These are phyloP conservation scores for Orchesellides sinensis DNA, from an alignment of 2,888 invertebrate genomes.

Conservation along the genomic window DNA sequence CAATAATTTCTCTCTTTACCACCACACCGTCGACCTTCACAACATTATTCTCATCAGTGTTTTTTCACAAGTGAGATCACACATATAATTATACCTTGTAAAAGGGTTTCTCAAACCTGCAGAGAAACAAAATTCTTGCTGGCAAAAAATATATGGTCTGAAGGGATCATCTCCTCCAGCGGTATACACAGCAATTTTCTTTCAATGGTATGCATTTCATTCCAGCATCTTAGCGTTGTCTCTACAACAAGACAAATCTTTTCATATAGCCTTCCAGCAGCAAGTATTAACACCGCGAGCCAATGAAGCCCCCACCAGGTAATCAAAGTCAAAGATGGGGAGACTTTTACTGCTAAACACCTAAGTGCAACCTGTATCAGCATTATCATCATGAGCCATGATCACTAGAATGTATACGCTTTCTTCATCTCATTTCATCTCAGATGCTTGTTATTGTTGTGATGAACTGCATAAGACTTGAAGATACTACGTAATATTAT, in stretches of 20 bases:
- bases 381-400: conserved; percentile 50
- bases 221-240: too few species aligned
- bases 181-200: not conserved
- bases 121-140: conserved; percentile 8
- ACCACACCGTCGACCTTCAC: conserved; percentile 16
- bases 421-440: conserved; percentile 27
- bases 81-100: conserved; percentile 15
- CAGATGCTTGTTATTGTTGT: conserved; percentile 15
- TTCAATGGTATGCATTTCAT: not conserved
- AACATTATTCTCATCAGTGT: too few species aligned
- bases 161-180: conserved; percentile 1
- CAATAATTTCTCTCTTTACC: not conserved
- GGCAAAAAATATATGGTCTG: conserved; percentile 34
- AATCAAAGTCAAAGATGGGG: not conserved
- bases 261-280: not conserved
- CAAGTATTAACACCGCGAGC: not conserved
- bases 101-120: not conserved
- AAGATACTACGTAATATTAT: not conserved
- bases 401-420: too few species aligned
- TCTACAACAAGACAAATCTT: too few species aligned
- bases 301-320: too few species aligned
- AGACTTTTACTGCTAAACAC: conserved; percentile 7
- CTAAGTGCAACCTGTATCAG: conserved; percentile 29
- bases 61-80: not conserved
- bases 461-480: conserved; percentile 3